Conservation (phyloP, 2,888 invertebrate genomes). For the Caenorhabditis sp. region DNA sequence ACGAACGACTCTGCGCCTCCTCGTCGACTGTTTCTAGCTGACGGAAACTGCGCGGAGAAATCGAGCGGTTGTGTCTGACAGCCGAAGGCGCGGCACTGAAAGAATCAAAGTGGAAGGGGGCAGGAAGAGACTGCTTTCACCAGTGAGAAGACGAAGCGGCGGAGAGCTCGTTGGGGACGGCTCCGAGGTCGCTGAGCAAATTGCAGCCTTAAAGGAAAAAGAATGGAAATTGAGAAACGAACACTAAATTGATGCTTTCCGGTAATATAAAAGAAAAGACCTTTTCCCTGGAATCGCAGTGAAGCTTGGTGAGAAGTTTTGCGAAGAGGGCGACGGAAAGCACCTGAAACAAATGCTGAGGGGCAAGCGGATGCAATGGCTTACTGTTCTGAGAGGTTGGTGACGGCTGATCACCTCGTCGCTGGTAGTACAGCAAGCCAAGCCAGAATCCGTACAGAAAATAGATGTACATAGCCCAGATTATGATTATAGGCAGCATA, state of each 20-base stretch:
- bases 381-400: constrained; percentile 28
- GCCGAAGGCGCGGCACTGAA: constrained; percentile 4
- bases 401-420: constrained; percentile 32
- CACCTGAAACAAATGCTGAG: constrained; percentile 31
- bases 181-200: constrained; percentile 22
- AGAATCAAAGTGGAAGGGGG: background rate
- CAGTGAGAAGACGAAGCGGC: background rate
- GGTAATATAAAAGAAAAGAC: constrained; percentile 26
- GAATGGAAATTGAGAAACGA: background rate
- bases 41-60: constrained; percentile 28
- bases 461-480: constrained; percentile 39
- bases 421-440: constrained; percentile 40
- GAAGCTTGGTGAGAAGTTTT: constrained; percentile 4
- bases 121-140: constrained; percentile 1
- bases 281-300: constrained; percentile 37
- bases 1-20: constrained; percentile 44
- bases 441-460: constrained; percentile 41
- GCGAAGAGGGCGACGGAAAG: constrained; percentile 36
- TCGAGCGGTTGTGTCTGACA: constrained; percentile 13
- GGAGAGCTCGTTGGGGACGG: constrained; percentile 24
- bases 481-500: constrained; percentile 23
- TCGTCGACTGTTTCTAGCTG: constrained; percentile 56
- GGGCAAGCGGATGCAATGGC: background rate
- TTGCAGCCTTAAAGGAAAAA: constrained; percentile 19
- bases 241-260: constrained; percentile 50